Conservation (phyloP, 2,113 vertebrate genomes). For the Gavia stellata region DNA sequence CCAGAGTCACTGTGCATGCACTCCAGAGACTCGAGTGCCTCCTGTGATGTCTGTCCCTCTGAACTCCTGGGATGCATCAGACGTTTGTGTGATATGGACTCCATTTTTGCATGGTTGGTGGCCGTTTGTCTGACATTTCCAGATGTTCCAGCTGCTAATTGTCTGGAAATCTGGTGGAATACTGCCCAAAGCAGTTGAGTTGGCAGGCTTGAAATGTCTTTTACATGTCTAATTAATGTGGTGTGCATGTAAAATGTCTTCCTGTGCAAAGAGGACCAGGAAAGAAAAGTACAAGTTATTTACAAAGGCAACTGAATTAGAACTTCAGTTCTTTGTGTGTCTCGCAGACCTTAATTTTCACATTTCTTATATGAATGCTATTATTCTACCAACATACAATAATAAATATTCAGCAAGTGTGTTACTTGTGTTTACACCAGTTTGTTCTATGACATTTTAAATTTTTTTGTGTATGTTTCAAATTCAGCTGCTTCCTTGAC, state of each 20-base stretch:
- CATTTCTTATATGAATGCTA: background rate
- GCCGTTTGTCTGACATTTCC: background rate
- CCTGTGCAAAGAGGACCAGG: background rate
- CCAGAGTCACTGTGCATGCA: background rate
- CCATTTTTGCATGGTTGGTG: background rate
- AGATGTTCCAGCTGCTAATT: constrained; percentile 33
- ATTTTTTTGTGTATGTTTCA: background rate
- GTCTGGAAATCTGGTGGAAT: constrained; percentile 44
- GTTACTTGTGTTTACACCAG: background rate
- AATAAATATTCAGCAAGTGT: background rate
- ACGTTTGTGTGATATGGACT: background rate
- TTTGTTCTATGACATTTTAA: background rate
- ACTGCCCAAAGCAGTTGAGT: constrained; percentile 2
- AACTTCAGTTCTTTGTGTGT: background rate
- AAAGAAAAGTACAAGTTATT: background rate
- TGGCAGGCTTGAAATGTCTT: background rate
- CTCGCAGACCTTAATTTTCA: background rate
- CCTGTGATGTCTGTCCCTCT: background rate
- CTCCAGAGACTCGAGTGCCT: background rate
- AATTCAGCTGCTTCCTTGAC: background rate
- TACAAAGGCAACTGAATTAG: background rate
- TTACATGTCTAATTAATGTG: constrained; percentile 20
- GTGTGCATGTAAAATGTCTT: background rate
- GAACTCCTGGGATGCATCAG: background rate
- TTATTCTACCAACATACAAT: background rate